Conservation (phyloP, 1,140 invertebrate species). For the Aphaenogaster floridana region DNA sequence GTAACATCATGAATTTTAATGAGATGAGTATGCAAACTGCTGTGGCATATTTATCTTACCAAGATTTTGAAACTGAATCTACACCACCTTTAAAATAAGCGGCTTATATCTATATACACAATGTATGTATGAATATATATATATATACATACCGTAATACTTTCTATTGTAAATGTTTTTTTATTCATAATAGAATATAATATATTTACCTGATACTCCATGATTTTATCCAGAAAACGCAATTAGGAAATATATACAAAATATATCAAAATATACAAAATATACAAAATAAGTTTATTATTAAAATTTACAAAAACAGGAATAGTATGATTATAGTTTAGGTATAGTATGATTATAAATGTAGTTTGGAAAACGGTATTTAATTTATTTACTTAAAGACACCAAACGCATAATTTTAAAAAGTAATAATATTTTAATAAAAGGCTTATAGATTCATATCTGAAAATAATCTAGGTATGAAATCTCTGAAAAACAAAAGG, state of each 20-base stretch:
- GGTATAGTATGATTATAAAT: background rate
- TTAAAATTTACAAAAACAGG: background rate
- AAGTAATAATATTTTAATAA: background rate
- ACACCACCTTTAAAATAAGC: slow-evolving; percentile 26
- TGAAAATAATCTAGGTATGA: background rate
- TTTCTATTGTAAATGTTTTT: background rate
- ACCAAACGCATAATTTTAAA: background rate
- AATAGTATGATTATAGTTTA: background rate
- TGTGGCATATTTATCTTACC: slow-evolving; percentile 37
- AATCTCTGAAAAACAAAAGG: background rate
- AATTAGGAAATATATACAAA: background rate
- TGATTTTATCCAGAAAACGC: background rate
- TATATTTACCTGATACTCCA: background rate
- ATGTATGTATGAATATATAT: background rate
- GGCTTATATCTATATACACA: slow-evolving; percentile 17
- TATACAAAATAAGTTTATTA: background rate
- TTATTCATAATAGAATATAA: background rate
- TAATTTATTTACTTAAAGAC: background rate
- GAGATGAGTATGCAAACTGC: slow-evolving; percentile 28
- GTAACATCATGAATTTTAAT: slow-evolving; percentile 43
- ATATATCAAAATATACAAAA: no score
- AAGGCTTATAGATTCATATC: background rate
- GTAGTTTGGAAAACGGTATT: background rate
- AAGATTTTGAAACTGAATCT: slow-evolving; percentile 35
- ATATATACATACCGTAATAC: background rate